Conservation (phyloP, 2,113 vertebrate genomes). For the Desmodus rotundus region DNA sequence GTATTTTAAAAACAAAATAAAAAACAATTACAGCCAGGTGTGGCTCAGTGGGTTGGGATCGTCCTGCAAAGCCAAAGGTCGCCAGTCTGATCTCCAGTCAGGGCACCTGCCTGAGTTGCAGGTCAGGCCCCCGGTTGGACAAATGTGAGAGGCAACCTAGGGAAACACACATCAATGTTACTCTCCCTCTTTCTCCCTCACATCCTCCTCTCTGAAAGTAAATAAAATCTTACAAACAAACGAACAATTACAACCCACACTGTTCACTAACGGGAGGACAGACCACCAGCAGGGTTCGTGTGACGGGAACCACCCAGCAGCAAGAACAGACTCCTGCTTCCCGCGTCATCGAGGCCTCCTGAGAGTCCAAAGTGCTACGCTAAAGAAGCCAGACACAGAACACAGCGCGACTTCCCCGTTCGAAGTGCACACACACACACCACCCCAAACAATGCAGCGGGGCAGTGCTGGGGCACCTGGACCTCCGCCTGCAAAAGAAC, state of each 20-base stretch:
- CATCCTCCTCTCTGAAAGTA: too few species aligned
- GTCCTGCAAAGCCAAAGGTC: too few species aligned
- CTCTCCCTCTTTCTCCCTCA: too few species aligned
- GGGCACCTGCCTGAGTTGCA: too few species aligned
- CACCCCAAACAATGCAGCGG: not conserved
- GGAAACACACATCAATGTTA: too few species aligned
- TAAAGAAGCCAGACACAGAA: not conserved
- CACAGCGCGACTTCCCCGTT: accelerated
- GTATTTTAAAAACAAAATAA: too few species aligned
- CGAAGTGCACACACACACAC: not conserved
- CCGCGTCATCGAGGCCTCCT: too few species aligned
- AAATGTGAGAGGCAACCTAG: too few species aligned
- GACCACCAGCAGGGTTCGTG: accelerated
- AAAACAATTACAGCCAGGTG: too few species aligned
- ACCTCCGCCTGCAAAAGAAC: not conserved
- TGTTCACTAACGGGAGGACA: not conserved
- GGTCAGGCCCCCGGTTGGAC: too few species aligned
- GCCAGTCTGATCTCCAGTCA: not conserved
- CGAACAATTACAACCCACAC: not conserved
- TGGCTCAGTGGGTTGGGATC: not conserved
- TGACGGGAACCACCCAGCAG: too few species aligned
- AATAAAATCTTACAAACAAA: too few species aligned
- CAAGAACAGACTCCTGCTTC: accelerated
- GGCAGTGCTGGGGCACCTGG: not conserved
- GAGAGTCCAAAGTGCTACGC: accelerated